Base-by-base conservation (phyloP, 35 echinoderm and acorn worm genomes). In the Nesometra sesokonis region DNA sequence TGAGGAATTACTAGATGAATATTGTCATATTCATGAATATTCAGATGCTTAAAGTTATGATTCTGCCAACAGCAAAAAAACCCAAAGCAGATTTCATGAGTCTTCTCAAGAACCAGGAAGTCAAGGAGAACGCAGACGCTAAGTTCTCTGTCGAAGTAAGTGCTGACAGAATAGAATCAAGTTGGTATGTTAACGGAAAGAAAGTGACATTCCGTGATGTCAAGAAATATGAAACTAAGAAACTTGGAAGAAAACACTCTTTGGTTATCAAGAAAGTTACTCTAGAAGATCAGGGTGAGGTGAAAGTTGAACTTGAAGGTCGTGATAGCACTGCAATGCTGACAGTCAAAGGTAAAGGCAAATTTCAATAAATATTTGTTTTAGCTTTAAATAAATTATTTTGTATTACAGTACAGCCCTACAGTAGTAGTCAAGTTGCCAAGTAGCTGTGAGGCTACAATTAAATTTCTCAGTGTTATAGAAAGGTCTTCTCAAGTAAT, bases 41-140 rank as follows among this genome's bases (percentile, higher is more conserved):
- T 2, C 52, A 67, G 52, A 43, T 67, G 52, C 23, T 27, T 67
- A 67, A 67, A 9, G 7, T 1, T 67, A 17, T 67, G 9, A 19
- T 32, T 31, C 30, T 17, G 32, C 32, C 23, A 27, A 76, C 78
- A 99, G 96, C 93, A 23, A 85, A 78, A 31, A 99, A 99, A 78
- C 96, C 96, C 0, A 99, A 92, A 85, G 86, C 91, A 30, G 96
- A 99, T 52, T 99, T 94, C 83, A 85, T 92, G 43, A 92, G 84
- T 30, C 84, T 92, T 17, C 90, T 99, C 32, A 99, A 94, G 82
- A 91, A 85, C 21, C 32, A 85, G 33, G 96, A 99, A 30, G 96
- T 99, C 0, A 79, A 86, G 0, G 96, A 99, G 32, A 91, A 91
- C 19, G 57, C 84, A 15, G 92, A 94, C 33, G 96, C 96, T 19